Percentiles rank a stretch among this genome's conserved stretches.
Evolutionary conservation across 2,113 vertebrate species (phyloP).

Genomic region (Dolichotis patagonum): DNA sequence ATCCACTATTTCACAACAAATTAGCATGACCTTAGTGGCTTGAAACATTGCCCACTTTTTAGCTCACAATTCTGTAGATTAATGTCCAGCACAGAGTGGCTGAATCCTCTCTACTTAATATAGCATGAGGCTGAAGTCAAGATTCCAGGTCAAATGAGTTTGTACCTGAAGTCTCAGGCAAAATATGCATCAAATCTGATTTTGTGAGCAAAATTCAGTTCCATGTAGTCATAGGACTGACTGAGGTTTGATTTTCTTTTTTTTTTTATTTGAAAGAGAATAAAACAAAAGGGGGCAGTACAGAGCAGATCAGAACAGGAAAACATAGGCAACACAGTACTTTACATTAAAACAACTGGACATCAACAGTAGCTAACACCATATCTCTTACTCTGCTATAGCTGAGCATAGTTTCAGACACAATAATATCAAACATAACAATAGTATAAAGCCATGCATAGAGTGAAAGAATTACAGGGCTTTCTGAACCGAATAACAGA

Average conservation of each 20-base stretch:
- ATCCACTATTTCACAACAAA: background rate
- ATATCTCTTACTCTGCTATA: too few species aligned
- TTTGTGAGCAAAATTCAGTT: background rate
- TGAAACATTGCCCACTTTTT: background rate
- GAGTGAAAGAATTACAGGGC: too few species aligned
- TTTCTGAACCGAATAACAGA: too few species aligned
- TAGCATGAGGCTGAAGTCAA: background rate
- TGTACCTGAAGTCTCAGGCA: background rate
- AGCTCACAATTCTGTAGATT: background rate
- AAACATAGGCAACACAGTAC: too few species aligned
- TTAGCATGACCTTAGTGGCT: background rate
- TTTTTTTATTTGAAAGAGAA: too few species aligned
- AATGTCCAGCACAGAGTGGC: background rate
- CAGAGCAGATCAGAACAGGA: too few species aligned
- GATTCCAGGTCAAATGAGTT: background rate
- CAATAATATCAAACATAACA: too few species aligned
- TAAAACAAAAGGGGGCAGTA: too few species aligned
- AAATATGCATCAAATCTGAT: background rate
- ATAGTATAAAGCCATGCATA: too few species aligned
- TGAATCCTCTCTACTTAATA: background rate
- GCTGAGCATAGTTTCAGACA: too few species aligned
- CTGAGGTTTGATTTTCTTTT: background rate
- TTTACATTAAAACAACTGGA: too few species aligned
- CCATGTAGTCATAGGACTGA: background rate
- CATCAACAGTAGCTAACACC: too few species aligned